A percentile compares a stretch with the other conserved stretches of the same genome.
phyloP scores from a whole-genome alignment of 1,140 invertebrate species.

The Alviniconcha marisindica region DNA sequence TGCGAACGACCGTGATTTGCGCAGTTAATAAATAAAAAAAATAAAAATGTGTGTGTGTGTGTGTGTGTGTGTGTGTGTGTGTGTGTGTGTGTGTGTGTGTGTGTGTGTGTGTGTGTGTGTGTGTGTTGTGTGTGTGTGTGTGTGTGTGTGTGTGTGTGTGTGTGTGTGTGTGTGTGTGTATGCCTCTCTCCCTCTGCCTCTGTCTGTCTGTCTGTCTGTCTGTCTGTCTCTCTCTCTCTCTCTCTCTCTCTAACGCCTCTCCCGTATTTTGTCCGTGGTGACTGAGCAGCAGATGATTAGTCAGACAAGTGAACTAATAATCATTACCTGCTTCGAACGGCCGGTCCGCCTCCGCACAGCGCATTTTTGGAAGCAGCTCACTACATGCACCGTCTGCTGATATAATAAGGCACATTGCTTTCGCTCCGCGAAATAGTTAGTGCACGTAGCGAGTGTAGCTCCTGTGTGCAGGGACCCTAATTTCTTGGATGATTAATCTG shows the following conservation, averaged over 20 bases:
- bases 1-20: too few species aligned
- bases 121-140: background rate
- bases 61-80: constrained; percentile 17
- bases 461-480: too few species aligned
- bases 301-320: background rate
- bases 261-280: background rate
- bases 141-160: background rate
- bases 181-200: background rate
- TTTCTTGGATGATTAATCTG: too few species aligned
- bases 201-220: background rate
- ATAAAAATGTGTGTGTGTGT: constrained; percentile 17
- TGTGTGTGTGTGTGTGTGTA: background rate
- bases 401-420: background rate
- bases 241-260: background rate
- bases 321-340: too few species aligned
- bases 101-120: background rate
- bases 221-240: background rate
- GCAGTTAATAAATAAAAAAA: too few species aligned
- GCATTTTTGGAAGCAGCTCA: background rate
- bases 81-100: background rate
- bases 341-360: background rate
- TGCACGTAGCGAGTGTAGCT: too few species aligned
- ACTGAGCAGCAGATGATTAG: background rate
- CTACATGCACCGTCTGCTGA: background rate
- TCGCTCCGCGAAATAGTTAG: too few species aligned